Conservation (phyloP, 64 coral and sea anemone species). For the Actinia tenebrosa region DNA sequence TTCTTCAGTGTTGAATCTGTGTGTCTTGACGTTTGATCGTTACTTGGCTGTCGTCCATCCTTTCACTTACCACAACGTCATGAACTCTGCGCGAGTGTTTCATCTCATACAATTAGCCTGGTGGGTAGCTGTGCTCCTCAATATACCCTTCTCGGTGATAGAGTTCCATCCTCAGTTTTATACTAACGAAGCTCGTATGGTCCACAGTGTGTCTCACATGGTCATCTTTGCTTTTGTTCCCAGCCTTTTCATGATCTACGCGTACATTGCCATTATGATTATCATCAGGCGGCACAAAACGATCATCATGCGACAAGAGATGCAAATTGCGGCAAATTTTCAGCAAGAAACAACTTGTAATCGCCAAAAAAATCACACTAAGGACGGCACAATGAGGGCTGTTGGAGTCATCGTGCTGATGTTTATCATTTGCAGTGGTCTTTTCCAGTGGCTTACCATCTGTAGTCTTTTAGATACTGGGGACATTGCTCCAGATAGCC, state of each 20-base stretch:
- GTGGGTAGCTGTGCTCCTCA: not conserved
- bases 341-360: not conserved
- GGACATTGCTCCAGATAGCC: not conserved
- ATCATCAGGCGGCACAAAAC: not conserved
- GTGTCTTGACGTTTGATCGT: constrained; percentile 21
- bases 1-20: constrained; percentile 23
- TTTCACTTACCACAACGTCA: not conserved
- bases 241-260: not conserved
- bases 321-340: not conserved
- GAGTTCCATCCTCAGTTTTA: not conserved
- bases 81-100: not conserved
- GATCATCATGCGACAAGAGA: not conserved
- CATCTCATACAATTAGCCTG: not conserved
- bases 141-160: not conserved
- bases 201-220: not conserved
- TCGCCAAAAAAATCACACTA: not conserved
- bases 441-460: not conserved
- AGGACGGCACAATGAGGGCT: not conserved
- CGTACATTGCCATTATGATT: not conserved
- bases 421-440: not conserved
- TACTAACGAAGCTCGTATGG: not conserved
- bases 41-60: constrained; percentile 14
- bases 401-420: not conserved
- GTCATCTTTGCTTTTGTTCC: not conserved
- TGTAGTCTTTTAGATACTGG: not conserved